phyloP scores from a whole-genome alignment of 2,888 invertebrate genomes.

The Protonemura montana region DNA sequence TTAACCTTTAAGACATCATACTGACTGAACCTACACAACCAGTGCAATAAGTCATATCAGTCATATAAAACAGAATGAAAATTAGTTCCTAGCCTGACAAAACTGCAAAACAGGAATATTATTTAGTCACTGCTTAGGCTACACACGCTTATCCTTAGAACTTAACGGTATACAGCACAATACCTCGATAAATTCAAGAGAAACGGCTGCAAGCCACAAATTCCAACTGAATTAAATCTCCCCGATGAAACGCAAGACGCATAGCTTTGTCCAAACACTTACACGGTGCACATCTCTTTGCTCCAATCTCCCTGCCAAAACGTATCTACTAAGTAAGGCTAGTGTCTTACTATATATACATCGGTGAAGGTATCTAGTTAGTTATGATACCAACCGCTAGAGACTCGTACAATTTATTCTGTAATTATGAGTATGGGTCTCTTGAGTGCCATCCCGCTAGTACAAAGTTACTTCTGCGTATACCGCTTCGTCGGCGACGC shows the following conservation, averaged over 20 bases:
- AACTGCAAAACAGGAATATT: no score
- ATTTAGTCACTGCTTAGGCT: no score
- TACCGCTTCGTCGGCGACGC: not conserved
- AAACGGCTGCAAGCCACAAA: not conserved
- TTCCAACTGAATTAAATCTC: not conserved
- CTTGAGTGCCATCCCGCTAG: constrained; percentile 46
- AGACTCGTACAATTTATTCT: constrained; percentile 50
- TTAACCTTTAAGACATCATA: no score
- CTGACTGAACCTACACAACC: no score
- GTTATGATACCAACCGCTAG: constrained; percentile 39
- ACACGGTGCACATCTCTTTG: no score
- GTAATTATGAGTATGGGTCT: constrained; percentile 50
- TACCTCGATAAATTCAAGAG: not conserved
- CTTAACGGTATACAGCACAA: no score
- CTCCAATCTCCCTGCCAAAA: not conserved
- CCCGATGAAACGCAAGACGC: not conserved
- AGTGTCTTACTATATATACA: not conserved
- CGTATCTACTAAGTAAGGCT: not conserved
- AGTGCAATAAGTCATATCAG: no score
- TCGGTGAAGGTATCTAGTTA: not conserved
- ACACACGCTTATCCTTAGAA: no score
- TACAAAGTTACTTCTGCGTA: not conserved
- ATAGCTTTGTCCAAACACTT: not conserved
- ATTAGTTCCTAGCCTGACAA: no score
- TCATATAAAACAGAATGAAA: no score